Evolutionary conservation across 2,888 invertebrate species (phyloP).

Genomic region (Escarpia spicata): DNA sequence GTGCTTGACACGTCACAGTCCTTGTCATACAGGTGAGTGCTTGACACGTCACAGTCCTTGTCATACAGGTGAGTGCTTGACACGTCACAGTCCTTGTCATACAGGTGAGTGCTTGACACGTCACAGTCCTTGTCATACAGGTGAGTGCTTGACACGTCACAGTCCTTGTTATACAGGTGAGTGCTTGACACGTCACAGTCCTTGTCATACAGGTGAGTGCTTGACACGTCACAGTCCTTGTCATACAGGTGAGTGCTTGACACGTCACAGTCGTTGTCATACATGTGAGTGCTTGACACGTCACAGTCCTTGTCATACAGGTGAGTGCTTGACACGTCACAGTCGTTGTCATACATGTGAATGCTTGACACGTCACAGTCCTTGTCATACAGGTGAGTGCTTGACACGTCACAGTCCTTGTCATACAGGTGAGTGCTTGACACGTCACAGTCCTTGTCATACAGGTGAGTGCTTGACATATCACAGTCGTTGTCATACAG

Average conservation of each 20-base stretch:
- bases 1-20: neutral
- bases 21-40: neutral
- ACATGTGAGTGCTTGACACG: neutral
- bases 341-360: neutral
- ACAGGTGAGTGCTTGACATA: neutral
- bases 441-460: slow-evolving; percentile 46
- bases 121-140: neutral
- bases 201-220: neutral
- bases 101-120: neutral
- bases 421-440: slow-evolving; percentile 41
- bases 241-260: slow-evolving; percentile 41
- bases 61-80: neutral
- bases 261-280: slow-evolving; percentile 46
- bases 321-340: too few relatives aligned
- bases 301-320: neutral
- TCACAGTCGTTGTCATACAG: neutral
- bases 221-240: neutral
- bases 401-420: neutral
- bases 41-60: neutral
- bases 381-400: slow-evolving; percentile 41
- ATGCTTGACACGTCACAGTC: slow-evolving; percentile 45
- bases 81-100: slow-evolving; percentile 50
- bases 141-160: slow-evolving; percentile 47
- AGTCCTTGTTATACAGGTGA: slow-evolving; percentile 40
- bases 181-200: neutral